Base-by-base conservation (phyloP, 2,113 vertebrate genomes). In the Phylloscopus trochiloides region DNA sequence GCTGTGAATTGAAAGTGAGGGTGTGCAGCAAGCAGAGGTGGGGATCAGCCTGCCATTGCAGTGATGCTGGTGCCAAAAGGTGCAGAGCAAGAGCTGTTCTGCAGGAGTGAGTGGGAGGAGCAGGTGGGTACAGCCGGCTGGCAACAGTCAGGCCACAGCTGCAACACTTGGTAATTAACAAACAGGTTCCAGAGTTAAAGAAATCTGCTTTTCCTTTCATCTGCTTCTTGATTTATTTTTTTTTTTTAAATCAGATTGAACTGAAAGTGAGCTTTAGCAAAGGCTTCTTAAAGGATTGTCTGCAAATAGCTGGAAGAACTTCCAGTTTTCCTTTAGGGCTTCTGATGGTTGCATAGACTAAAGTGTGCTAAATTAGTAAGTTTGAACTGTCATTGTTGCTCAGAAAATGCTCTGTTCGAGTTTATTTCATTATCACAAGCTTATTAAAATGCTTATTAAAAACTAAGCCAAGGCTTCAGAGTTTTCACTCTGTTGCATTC, bases 341-440 rank as follows among this genome's bases (percentile, higher is more conserved):
- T 93, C 83, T 86, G 36, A 13, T 81, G 20, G 42, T 83, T 91
- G 42, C 42, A 14, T 32, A 43, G 47, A 65, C 52, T 83, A 75
- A 84, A 85, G 66, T 84, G 57, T 36, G 68, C 42, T 59, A 92
- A 91, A 93, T 75, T 84, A 96, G 18, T 65, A 79, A 68, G n/a
- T 84, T 72, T 81, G 65, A 93, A 88, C 57, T 70, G 43, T 80
- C 73, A 51, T 65, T 71, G 51, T 67, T 90, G 43, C 9, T 32
- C 61, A 66, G 22, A 65, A 63, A 95, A 83, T 90, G 67, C 61
- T 83, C 86, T 88, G 47, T 93, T 95, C 65, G 91, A n/a, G 24
- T 94, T 93, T 90, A 79, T 91, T 96, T 92, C 48, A 51, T 93
- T 95, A 93, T 65, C 71, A 84, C 34, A 80, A 73, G 26, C 52